Evolutionary conservation across 1,140 invertebrate species (phyloP), one percentile per base, ranked within the genome.

Genomic region (Temnothorax curvispinosus): DNA sequence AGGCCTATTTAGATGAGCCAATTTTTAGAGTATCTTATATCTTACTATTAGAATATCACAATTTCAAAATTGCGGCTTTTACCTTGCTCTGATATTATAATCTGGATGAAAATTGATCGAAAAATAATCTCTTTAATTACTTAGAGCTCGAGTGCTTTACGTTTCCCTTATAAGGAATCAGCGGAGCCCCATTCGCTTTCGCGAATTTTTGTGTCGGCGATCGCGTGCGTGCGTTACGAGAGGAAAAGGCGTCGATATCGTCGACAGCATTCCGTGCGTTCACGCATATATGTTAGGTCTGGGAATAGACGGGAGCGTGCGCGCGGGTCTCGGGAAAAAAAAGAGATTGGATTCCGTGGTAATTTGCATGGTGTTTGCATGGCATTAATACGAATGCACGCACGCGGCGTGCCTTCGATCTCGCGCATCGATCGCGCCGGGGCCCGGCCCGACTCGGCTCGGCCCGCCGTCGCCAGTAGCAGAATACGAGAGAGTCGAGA

Each of bases 291-390:
- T 18, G 21, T 81, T 64, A 75, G 11, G 13, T 15, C n/a, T 62
- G 27, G 27, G 54, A 74, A 74, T 74, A 74, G 54, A 74, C 80
- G 67, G 32, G 80, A 62, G n/a, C 41, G 41, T 60, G 18, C 69
- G 35, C 41, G 18, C 54, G 69, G 27, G 27, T 38, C 62, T 84
- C 54, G 54, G 75, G 2, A 41, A 6, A 6, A 41, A 75, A 82
- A 60, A 75, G 44, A 50, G 62, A 67, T 80, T 80, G 77, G 47
- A 84, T 50, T 82, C 80, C 67, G 38, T 62, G 38, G 69, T 84
- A 84, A 84, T 84, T 84, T 84, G 80, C 80, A 82, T 82, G 67
- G 54, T 52, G 80, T 82, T 82, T 82, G 80, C 69, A 84, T 60
- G 69, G n/a, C 69, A 84, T 84, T 84, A 84, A 74, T 84, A 47